Percentiles rank a stretch among this genome's conserved stretches.
phyloP scores from a whole-genome alignment of 2,797 vertebrate genomes.

The Mormyrus proboscirostris region DNA sequence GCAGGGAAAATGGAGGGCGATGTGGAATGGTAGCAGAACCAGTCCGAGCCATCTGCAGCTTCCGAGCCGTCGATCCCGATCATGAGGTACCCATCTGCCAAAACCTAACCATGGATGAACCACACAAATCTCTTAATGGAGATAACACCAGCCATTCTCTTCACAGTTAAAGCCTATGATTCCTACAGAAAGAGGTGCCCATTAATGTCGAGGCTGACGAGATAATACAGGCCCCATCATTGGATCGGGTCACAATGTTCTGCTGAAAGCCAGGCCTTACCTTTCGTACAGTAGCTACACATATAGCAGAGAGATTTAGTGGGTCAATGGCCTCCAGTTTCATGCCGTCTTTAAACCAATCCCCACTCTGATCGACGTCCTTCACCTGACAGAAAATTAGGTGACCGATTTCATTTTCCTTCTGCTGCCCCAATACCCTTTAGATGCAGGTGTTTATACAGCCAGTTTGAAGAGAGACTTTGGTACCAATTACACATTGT shows the following conservation, averaged over 20 bases:
- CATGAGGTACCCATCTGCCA: constrained; percentile 97
- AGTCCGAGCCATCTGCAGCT: constrained; percentile 95
- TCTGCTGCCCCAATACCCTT: background rate
- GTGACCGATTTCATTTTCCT: background rate
- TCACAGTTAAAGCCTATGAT: background rate
- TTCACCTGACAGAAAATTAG: constrained; percentile 66
- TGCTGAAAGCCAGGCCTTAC: constrained; percentile 51
- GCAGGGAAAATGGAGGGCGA: constrained; percentile 96
- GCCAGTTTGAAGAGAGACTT: background rate
- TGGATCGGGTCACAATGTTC: background rate
- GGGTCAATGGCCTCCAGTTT: constrained; percentile 97
- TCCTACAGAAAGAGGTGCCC: background rate
- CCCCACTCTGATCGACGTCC: constrained; percentile 86
- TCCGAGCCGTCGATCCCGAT: constrained; percentile 97
- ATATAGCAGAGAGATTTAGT: constrained; percentile 97
- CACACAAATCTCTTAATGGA: background rate
- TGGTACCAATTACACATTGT: background rate
- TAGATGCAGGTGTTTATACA: background rate
- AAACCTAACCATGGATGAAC: constrained; percentile 65
- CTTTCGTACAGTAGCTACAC: constrained; percentile 97
- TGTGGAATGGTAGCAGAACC: constrained; percentile 96
- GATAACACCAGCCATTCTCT: background rate
- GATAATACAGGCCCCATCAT: background rate
- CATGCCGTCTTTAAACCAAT: constrained; percentile 98
- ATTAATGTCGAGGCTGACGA: background rate